Percentiles rank a stretch among this genome's conserved stretches.
These are phyloP conservation scores for Halcyon malimbica DNA, from an alignment of 2,113 vertebrate genomes.

Conservation along the genomic window DNA sequence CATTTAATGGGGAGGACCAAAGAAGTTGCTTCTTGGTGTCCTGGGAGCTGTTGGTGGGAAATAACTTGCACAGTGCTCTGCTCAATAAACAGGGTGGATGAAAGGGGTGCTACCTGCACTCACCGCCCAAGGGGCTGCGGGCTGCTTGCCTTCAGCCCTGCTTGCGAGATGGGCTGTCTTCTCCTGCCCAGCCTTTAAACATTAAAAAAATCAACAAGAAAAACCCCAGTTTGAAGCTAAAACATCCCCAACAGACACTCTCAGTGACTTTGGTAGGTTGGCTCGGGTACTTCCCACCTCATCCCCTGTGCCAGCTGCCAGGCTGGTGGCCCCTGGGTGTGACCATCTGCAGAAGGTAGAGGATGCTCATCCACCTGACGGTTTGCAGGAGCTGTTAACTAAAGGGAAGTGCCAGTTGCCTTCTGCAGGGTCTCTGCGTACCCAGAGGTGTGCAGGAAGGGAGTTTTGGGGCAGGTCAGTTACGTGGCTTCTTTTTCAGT, in stretches of 20 bases:
- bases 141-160: rapidly evolving
- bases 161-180: neutral
- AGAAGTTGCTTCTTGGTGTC: neutral
- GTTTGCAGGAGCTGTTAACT: neutral
- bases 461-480: neutral
- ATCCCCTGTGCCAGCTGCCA: neutral
- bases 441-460: too few relatives aligned
- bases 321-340: neutral
- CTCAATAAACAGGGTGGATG: neutral
- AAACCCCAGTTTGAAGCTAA: neutral
- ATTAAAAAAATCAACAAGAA: neutral
- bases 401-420: neutral
- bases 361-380: neutral
- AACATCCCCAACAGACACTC: neutral
- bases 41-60: neutral
- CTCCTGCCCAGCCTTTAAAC: neutral
- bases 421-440: neutral
- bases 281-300: neutral
- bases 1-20: neutral
- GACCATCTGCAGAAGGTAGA: neutral
- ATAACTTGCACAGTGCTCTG: neutral
- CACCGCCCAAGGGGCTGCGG: neutral
- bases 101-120: neutral
- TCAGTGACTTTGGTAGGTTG: neutral
- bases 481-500: neutral